Evolutionary conservation across 2,888 invertebrate genomes (phyloP).

Genomic region (Ennomos quercinarius): DNA sequence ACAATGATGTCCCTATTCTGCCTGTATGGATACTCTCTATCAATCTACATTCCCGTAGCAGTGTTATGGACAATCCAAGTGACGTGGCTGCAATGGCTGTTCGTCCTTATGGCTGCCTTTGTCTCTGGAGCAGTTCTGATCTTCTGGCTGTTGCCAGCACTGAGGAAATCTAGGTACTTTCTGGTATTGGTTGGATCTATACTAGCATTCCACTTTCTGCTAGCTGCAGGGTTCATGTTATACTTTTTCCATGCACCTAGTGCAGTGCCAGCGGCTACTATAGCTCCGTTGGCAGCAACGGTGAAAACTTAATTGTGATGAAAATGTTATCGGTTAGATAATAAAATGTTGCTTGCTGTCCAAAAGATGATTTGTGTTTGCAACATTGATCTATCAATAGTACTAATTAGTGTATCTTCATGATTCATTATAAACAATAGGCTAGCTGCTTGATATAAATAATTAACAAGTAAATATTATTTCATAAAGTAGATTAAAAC

Average conservation of each 20-base stretch:
- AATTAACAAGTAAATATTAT: too few relatives aligned
- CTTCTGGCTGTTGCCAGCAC: slow-evolving; percentile 91
- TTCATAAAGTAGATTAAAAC: too few relatives aligned
- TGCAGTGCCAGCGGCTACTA: slow-evolving; percentile 24
- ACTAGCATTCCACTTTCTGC: slow-evolving; percentile 90
- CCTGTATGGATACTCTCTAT: slow-evolving; percentile 97
- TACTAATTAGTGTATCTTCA: too few relatives aligned
- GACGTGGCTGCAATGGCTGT: slow-evolving; percentile 93
- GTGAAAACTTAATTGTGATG: slow-evolving; percentile 36
- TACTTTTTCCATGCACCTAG: slow-evolving; percentile 90
- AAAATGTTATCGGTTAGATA: too few relatives aligned
- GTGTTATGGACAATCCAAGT: slow-evolving; percentile 96
- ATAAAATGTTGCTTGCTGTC: too few relatives aligned
- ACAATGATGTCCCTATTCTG: slow-evolving; percentile 95
- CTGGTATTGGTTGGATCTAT: slow-evolving; percentile 84
- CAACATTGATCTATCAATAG: too few relatives aligned
- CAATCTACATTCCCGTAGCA: slow-evolving; percentile 97
- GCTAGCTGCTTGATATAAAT: too few relatives aligned
- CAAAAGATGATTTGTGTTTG: too few relatives aligned
- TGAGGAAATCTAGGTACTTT: slow-evolving; percentile 86
- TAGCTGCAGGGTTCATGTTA: slow-evolving; percentile 95
- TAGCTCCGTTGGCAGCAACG: slow-evolving; percentile 38
- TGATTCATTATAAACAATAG: too few relatives aligned
- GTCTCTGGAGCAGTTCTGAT: slow-evolving; percentile 95
- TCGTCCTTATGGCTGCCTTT: slow-evolving; percentile 92